Evolutionary conservation across 2,113 vertebrate species (phyloP).

Genomic region (Turdus rufiventris): DNA sequence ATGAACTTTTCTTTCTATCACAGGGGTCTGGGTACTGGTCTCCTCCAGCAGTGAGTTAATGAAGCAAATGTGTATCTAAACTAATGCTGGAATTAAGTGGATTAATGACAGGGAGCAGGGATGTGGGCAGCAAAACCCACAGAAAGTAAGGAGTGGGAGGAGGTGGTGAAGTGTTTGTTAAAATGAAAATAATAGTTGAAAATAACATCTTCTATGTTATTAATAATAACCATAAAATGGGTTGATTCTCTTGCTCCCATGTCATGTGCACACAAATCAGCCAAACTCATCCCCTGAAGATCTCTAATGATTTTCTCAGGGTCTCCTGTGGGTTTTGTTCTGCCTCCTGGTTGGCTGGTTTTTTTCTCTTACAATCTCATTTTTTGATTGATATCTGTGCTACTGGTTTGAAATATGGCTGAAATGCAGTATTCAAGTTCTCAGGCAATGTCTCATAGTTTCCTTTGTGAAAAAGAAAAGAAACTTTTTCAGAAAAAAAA

Average conservation of each 20-base stretch:
- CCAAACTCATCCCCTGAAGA: constrained; percentile 33
- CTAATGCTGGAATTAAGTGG: background rate
- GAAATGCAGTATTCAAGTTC: background rate
- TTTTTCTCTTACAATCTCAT: background rate
- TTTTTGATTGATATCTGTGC: constrained; percentile 17
- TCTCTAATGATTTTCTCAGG: constrained; percentile 13
- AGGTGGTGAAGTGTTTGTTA: background rate
- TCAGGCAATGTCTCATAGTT: background rate
- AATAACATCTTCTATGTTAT: background rate
- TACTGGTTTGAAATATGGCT: background rate
- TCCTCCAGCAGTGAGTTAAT: background rate
- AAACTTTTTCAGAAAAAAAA: background rate
- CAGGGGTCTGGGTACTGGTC: background rate
- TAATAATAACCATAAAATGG: background rate
- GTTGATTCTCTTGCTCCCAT: background rate
- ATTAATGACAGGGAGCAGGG: background rate
- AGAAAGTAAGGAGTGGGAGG: background rate
- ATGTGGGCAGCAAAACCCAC: background rate
- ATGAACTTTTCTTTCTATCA: accelerated
- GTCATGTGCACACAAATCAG: constrained; percentile 35
- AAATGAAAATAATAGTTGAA: background rate
- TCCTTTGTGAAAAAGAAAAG: background rate
- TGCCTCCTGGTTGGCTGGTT: background rate
- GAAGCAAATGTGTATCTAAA: background rate
- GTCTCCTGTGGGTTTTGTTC: constrained; percentile 12